Evolutionary conservation across 2,113 vertebrate species (phyloP), one percentile per base, ranked within the genome.

Genomic region (Parus major): DNA sequence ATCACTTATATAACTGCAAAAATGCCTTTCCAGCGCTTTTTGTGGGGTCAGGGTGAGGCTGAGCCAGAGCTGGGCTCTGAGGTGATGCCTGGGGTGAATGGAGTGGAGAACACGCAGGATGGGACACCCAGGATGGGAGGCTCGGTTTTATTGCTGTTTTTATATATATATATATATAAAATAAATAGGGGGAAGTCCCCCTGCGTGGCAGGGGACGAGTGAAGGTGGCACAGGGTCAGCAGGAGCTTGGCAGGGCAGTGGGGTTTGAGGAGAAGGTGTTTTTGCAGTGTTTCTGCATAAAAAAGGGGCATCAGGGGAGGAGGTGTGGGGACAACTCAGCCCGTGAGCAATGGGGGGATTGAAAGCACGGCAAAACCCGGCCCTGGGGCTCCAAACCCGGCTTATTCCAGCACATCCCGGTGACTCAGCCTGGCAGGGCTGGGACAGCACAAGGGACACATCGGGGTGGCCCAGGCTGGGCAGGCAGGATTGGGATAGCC

Each of bases 371-470:
- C 28, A 46, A 33, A 59, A 1, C 2, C 7, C 1, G 12, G n/a
- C 49, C 8, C 5, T 55, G 64, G 35, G 63, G 66, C 55, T 71
- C 8, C 29, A 8, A 28, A 13, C 1, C 22, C 0, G 5, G 25
- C 19, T 12, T 3, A 4, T 96, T 95, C 90, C 95, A 91, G 95
- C 91, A 96, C 90, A 68, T 3, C 88, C 91, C 39, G 1, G 24
- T 97, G 98, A 97, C 70, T 98, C 96, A 97, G 28, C 4, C 42
- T 15, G 86, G 94, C 72, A 92, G 79, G 24, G 80, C 61, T 49
- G 86, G 82, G 81, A 92, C 66, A 22, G 49, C 25, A 53, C 49
- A 3, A 33, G n/a, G 25, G 61, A 80, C 69, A 47, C 49, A 52
- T 19, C 52, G 19, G 77, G 86, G 80, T 47, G 88, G 33, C 21